Base-by-base conservation (phyloP, 1,140 invertebrate species). In the Thalassaphorura encarpata region DNA sequence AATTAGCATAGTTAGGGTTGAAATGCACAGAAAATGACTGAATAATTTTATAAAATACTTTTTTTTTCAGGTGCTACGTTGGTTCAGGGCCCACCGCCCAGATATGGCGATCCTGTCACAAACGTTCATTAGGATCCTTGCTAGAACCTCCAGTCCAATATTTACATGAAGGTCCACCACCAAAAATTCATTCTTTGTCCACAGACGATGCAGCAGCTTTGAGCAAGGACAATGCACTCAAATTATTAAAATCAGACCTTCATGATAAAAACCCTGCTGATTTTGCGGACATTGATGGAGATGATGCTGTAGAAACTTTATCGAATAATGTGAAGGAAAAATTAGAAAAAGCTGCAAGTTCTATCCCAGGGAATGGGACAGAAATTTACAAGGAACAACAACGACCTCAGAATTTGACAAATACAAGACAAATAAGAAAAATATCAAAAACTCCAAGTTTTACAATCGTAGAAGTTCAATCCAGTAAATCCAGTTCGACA, bases 31-130 rank as follows among this genome's bases (percentile, higher is more conserved):
- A n/a, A n/a, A n/a, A 48, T 26, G 4, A 28, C 26, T 28, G 3
- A 26, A 5, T 16, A 8, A 36, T 54, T 23, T 11, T 24, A n/a
- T n/a, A n/a, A n/a, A n/a, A n/a, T n/a, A n/a, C 19, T 8, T 47
- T 36, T 31, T 2, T 54, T 48, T 39, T 5, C 11, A 61, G 59
- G 59, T 65, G 63, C 28, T 65, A 65, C 27, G 63, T 65, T 0
- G 63, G 63, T 16, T 48, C 55, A 13, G 63, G 63, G 1, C 60
- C 60, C 3, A 59, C 53, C 24, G 48, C 56, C 8, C 56, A 59
- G 24, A 57, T 65, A 18, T 65, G 63, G 63, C 21, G 63, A n/a
- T 50, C 45, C 4, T 65, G 63, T 39, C 59, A 62, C 28, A 49
- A 55, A 28, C 52, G 56, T 1, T 23, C 40, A 3, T 21, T 52